These are phyloP conservation scores for Laupala kohalensis DNA, from an alignment of 1,140 invertebrate genomes.

Conservation along the genomic window DNA sequence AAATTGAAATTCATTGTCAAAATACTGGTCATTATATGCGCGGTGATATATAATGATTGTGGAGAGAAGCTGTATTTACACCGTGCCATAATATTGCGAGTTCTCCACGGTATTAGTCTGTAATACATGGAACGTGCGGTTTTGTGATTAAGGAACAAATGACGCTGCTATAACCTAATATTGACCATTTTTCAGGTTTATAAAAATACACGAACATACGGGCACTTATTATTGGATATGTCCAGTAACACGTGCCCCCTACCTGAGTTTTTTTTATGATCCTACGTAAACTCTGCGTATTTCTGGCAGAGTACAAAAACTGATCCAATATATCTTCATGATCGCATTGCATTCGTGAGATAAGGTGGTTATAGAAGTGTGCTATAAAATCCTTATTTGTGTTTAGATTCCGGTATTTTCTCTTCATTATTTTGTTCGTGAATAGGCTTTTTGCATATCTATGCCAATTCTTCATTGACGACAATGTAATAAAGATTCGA, in stretches of 20 bases:
- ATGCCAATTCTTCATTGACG: too few relatives aligned
- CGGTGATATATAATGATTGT: neutral
- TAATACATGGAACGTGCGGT: neutral
- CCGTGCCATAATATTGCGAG: neutral
- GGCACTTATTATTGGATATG: neutral
- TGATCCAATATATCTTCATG: neutral
- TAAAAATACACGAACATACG: neutral
- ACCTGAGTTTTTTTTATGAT: neutral
- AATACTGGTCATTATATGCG: neutral
- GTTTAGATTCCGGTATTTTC: too few relatives aligned
- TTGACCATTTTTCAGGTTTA: neutral
- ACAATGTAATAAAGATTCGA: too few relatives aligned
- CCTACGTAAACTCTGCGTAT: neutral
- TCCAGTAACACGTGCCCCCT: neutral
- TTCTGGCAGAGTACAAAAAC: neutral
- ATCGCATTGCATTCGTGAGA: neutral
- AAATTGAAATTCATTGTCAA: neutral
- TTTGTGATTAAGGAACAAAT: neutral
- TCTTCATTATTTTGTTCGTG: too few relatives aligned
- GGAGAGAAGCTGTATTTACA: neutral
- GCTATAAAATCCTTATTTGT: too few relatives aligned
- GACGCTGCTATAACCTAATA: neutral
- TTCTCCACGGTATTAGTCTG: neutral
- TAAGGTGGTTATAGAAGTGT: too few relatives aligned
- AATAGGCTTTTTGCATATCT: too few relatives aligned